Conservation (phyloP, 2,888 invertebrate species). For the Leptinotarsa rubiginosa region DNA sequence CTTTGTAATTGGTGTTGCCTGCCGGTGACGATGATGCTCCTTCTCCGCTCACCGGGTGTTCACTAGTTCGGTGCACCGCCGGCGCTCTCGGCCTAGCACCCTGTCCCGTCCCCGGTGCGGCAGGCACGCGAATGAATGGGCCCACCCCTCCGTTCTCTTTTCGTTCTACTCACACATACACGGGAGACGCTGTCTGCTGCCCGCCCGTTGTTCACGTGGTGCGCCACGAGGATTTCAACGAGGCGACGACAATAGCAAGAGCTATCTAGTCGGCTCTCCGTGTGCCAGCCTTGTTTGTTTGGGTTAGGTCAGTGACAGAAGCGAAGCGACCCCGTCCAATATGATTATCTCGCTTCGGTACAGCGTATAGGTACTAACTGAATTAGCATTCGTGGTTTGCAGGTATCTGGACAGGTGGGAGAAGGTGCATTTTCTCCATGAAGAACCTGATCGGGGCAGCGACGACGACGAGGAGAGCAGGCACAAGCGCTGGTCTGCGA, state of each 20-base stretch:
- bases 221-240: constrained; percentile 46
- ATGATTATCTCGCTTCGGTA: too few species aligned
- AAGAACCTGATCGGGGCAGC: constrained; percentile 84
- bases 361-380: too few species aligned
- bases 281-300: constrained; percentile 32
- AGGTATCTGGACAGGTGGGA: constrained; percentile 88
- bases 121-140: constrained; percentile 40
- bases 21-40: not conserved
- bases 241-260: constrained; percentile 28
- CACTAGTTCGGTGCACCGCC: not conserved
- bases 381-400: constrained; percentile 48
- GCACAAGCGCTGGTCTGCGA: constrained; percentile 75
- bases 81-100: not conserved
- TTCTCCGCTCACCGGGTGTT: not conserved
- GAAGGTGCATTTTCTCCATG: constrained; percentile 87
- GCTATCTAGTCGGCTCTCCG: constrained; percentile 28
- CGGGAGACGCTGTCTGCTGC: constrained; percentile 47
- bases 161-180: constrained; percentile 11
- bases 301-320: constrained; percentile 46
- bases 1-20: constrained; percentile 8
- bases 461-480: constrained; percentile 84
- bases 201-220: constrained; percentile 51
- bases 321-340: constrained; percentile 33
- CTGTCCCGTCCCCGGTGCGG: constrained; percentile 23
- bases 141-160: constrained; percentile 42